Evolutionary conservation across 2,113 vertebrate genomes (phyloP), one percentile per base, ranked within the genome.

Genomic region (Pontoporia blainvillei): DNA sequence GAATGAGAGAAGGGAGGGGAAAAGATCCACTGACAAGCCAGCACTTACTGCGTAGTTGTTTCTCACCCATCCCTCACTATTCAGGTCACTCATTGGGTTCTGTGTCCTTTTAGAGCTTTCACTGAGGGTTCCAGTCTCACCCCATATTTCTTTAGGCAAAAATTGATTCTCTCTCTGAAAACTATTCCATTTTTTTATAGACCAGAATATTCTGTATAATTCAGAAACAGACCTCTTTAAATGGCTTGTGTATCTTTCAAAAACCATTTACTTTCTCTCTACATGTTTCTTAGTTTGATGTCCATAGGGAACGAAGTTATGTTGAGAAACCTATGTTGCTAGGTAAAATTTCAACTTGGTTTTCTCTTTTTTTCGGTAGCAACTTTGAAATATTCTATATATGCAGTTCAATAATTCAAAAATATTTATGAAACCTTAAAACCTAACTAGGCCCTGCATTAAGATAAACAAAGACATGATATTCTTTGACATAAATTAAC

Each of bases 161-260:
- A 69, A 27, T 6, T 67, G 17, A 36, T n/a, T 41, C 41, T 61
- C 5, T 52, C 39, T 64, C 66, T 8, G 18, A 76, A 88, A 81
- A 29, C 78, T 17, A 3, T 57, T 27, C 64, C 31, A 3, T n/a
- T 41, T 17, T 17, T n/a, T 69, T 52, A 75, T 69, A 25, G 8
- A 18, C 72, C 52, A 52, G 23, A 17, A 41, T 44, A 5, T 13
- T 36, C 41, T n/a, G 2, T 49, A 6, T 49, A n/a, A 78, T 59
- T 89, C 81, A 82, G 84, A 92, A 95, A 29, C 62, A 82, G 71
- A 49, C 46, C 44, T 91, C 39, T 46, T 76, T 34, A 46, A 66
- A 23, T 46, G 46, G 25, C 18, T 49, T 36, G 52, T 27, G 15
- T 41, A 5, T 12, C 34, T 29, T 78, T 85, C 31, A 49, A 64